Base-by-base conservation (phyloP, 2,888 invertebrate species). In the Synanthedon andrenaeformis region DNA sequence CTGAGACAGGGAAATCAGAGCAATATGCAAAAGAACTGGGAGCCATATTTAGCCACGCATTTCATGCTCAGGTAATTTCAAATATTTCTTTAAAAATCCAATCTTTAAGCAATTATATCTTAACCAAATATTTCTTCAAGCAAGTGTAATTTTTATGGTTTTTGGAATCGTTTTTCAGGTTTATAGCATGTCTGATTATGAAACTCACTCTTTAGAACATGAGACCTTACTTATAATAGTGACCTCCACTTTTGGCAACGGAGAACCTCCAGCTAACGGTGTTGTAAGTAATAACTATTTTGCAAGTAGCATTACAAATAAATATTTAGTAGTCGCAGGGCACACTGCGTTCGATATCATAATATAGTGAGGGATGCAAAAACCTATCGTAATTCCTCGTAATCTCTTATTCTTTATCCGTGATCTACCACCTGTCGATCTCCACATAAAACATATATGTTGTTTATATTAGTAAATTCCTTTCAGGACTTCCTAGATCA, bases 251-350 rank as follows among this genome's bases (percentile, higher is more conserved):
- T 98, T 98, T 74, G 98, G 98, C 10, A 98, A 98, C 73, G 98
- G 98, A 1, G 98, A 98, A 86, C 96, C 98, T 17, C 98, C 98
- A 1, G 97, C 97, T 73, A 98, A 97, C 79, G 98, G 98, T 60
- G 95, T 95, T 89, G 96, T 96, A 83, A 82, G 88, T 81, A 57
- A 17, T 57, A 51, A 54, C 53, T 48, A 52, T 50, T 52, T 50
- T 42, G 41, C 12, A 17, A 35, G 35, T 35, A 35, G 28, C 28
- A 51, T 51, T 17, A 45, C 4, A 41, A 42, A 53, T 17, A 49
- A 19, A n/a, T 51, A 52, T 17, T 28, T 12, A 23, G 0, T 19
- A 19, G 1, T 6, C 28, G 6, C 8, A 35, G 8, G 28, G 28
- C 8, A 35, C 28, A 35, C 28, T 35, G 28, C 28, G 11, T 13